These are phyloP conservation scores for Cephalopachus bancanus DNA, from an alignment of 2,797 vertebrate species.

Conservation along the genomic window DNA sequence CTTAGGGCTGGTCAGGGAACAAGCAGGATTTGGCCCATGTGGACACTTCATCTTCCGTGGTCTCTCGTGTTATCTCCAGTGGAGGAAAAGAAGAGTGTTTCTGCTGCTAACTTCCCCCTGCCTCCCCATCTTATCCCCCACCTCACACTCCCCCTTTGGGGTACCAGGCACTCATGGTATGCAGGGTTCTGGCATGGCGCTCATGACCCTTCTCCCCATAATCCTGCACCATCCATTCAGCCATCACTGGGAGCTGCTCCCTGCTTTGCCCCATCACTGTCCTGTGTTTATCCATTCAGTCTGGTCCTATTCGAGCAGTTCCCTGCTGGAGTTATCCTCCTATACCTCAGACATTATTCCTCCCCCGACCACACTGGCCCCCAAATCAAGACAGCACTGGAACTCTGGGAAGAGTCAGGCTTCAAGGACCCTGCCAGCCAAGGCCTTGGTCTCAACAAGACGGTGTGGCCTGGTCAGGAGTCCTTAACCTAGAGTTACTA, in stretches of 20 bases:
- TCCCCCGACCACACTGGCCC: too few relatives aligned
- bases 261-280: neutral
- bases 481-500: neutral
- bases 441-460: neutral
- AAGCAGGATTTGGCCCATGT: neutral
- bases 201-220: neutral
- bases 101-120: neutral
- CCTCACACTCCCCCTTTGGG: too few relatives aligned
- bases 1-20: neutral
- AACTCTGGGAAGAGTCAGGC: accelerated
- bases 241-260: too few relatives aligned
- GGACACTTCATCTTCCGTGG: neutral
- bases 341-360: neutral
- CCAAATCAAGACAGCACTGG: neutral
- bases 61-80: neutral
- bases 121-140: neutral
- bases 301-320: neutral
- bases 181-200: neutral
- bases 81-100: neutral
- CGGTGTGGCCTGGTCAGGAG: neutral
- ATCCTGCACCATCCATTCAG: neutral
- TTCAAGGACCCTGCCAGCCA: neutral
- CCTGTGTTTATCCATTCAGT: neutral
- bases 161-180: neutral
- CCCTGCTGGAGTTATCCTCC: neutral